These are phyloP conservation scores for Anthoscopus minutus DNA, from an alignment of 2,113 vertebrate genomes.

Conservation along the genomic window DNA sequence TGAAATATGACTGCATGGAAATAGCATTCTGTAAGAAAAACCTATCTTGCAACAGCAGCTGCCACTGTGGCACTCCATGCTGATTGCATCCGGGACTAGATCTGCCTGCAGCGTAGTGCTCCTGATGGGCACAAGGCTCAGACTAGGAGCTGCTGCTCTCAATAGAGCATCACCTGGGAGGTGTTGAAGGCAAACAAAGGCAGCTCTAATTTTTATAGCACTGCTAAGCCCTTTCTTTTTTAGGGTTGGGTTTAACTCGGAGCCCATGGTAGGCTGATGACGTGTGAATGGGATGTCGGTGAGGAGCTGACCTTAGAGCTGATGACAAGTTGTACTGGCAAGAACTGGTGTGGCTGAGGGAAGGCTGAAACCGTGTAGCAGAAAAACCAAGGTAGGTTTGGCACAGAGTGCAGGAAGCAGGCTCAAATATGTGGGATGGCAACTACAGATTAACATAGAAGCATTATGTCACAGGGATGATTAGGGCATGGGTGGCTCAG, in stretches of 20 bases:
- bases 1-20: not conserved
- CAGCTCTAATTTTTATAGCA: not conserved
- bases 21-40: not conserved
- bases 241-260: not conserved
- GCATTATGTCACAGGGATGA: not conserved
- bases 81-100: not conserved
- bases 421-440: not conserved
- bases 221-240: constrained; percentile 35
- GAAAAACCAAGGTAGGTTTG: not conserved
- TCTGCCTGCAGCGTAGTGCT: not conserved
- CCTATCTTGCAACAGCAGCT: not conserved
- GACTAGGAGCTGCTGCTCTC: not conserved
- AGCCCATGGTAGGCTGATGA: constrained; percentile 25
- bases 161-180: not conserved
- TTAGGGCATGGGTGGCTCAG: not conserved
- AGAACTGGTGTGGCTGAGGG: not conserved
- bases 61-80: not conserved
- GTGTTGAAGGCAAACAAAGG: constrained; percentile 19
- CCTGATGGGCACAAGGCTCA: not conserved
- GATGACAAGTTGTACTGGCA: constrained; percentile 46
- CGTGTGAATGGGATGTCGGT: not conserved
- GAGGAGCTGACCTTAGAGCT: not conserved
- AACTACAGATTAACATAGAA: not conserved
- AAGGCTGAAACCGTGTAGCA: not conserved
- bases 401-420: not conserved